A percentile compares a stretch with the other conserved stretches of the same genome.
Evolutionary conservation across 2,797 vertebrate species (phyloP).

Genomic region (Pseudochromis fuscus): DNA sequence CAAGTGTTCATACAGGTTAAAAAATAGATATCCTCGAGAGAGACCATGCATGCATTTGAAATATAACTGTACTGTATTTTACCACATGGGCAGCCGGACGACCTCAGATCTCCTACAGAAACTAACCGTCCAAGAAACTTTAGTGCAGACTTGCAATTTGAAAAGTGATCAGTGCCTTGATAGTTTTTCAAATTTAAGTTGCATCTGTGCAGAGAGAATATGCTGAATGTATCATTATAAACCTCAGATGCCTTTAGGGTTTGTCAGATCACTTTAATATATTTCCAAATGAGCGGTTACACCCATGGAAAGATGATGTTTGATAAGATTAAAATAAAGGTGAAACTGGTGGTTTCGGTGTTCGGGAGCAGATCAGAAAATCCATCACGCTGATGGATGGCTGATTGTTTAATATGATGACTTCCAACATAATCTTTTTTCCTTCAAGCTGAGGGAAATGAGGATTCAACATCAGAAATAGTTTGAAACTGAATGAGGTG

Average conservation of each 20-base stretch:
- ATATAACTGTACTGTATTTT: not conserved
- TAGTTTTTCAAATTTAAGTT: not conserved
- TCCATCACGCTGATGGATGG: slow-evolving; percentile 48
- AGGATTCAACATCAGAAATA: no score
- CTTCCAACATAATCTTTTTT: slow-evolving; percentile 7
- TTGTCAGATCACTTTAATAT: slow-evolving; percentile 44
- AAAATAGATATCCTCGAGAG: slow-evolving; percentile 3
- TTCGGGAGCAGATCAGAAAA: slow-evolving; percentile 32
- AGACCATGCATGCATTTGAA: not conserved
- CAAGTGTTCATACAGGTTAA: not conserved
- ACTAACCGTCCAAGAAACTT: not conserved
- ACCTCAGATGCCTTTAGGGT: slow-evolving; percentile 37
- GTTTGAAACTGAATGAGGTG: no score
- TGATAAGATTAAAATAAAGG: slow-evolving; percentile 28
- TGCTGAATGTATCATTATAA: slow-evolving; percentile 1
- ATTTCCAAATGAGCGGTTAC: slow-evolving; percentile 47
- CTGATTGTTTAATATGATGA: slow-evolving; percentile 56
- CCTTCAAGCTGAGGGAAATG: slow-evolving; percentile 20
- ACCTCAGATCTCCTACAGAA: not conserved
- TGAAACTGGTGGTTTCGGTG: slow-evolving; percentile 32
- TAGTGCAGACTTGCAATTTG: not conserved
- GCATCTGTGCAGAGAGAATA: not conserved
- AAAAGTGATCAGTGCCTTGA: not conserved
- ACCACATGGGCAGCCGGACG: not conserved
- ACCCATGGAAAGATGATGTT: slow-evolving; percentile 36